Evolutionary conservation across 2,888 invertebrate species (phyloP).

Genomic region (Athetis lepigone): DNA sequence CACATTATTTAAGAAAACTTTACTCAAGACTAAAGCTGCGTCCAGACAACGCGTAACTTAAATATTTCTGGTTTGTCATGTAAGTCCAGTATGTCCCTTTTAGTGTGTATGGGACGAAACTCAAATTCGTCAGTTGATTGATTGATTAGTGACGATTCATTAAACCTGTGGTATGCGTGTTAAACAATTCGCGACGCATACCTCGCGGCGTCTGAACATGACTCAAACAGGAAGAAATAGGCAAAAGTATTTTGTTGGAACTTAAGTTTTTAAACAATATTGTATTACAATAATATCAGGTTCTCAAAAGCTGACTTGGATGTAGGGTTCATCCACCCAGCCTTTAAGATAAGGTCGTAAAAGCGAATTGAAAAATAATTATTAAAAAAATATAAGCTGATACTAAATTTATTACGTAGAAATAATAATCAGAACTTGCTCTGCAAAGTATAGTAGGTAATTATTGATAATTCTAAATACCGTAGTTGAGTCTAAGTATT

Average conservation of each 20-base stretch:
- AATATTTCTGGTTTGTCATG: neutral
- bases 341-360: neutral
- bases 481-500: too few species aligned
- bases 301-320: neutral
- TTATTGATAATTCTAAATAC: neutral
- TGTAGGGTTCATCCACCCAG: neutral
- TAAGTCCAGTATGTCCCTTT: neutral
- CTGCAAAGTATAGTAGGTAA: neutral
- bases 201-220: neutral
- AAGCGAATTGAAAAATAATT: neutral
- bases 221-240: constrained; percentile 3
- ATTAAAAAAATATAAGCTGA: neutral
- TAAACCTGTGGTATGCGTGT: neutral
- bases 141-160: neutral
- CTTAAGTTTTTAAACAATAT: constrained; percentile 29
- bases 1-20: neutral
- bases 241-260: constrained; percentile 2
- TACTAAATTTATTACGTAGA: neutral
- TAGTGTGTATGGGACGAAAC: neutral
- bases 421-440: neutral
- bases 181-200: neutral
- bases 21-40: neutral
- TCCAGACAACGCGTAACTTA: neutral
- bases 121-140: neutral
- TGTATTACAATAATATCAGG: constrained; percentile 33